Evolutionary conservation across 30 jellyfish, hydroid and myxozoan species (phyloP).

Genomic region (Hydractinia echinata): DNA sequence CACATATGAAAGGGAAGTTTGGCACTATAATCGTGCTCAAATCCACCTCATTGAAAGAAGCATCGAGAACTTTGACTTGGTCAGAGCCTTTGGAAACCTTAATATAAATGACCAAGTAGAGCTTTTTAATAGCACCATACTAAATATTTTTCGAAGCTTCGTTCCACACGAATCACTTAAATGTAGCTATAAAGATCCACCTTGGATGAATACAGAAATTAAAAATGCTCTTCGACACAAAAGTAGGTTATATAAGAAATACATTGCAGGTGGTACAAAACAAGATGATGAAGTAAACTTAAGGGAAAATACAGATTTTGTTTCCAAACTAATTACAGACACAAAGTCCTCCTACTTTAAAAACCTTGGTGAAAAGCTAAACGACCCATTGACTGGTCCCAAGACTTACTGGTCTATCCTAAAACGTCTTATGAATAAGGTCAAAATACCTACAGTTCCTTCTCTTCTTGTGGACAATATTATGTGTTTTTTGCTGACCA

Average conservation of each 20-base stretch:
- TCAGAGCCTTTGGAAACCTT: not conserved
- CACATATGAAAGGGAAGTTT: no score
- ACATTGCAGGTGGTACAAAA: constrained; percentile 37
- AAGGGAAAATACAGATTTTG: constrained; percentile 14
- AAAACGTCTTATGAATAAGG: constrained; percentile 48
- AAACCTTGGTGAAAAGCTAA: constrained; percentile 44
- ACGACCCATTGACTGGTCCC: constrained; percentile 40
- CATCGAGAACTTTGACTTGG: not conserved
- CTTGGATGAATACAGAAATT: constrained; percentile 45
- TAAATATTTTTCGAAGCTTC: constrained; percentile 35
- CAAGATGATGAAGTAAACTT: constrained; percentile 32
- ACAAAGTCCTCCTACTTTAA: constrained; percentile 48
- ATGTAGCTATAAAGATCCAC: constrained; percentile 41
- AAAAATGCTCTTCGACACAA: constrained; percentile 37
- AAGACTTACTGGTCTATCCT: constrained; percentile 62
- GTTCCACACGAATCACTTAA: constrained; percentile 36
- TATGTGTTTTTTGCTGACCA: constrained; percentile 49
- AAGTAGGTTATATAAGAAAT: constrained; percentile 28
- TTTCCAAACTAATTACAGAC: constrained; percentile 35
- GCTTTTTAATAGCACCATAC: constrained; percentile 2
- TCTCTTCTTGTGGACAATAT: constrained; percentile 49
- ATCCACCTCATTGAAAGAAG: not conserved
- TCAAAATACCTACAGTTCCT: constrained; percentile 54
- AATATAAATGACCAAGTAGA: not conserved
- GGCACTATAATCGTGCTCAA: no score